Conservation (phyloP, 2,113 vertebrate genomes). For the Neomonachus schauinslandi region DNA sequence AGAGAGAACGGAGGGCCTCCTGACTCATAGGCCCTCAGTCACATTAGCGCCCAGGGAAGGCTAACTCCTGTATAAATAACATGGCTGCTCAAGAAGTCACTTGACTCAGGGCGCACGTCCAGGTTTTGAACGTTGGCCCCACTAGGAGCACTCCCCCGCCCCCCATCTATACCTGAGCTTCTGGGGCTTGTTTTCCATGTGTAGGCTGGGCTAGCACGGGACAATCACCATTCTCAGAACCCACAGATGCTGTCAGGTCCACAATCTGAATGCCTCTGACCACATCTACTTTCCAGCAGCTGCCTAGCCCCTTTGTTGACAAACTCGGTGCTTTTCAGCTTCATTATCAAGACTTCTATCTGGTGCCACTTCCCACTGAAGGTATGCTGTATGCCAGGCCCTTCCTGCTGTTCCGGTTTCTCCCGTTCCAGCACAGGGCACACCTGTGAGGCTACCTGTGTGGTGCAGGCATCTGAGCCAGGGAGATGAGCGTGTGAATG, state of each 20-base stretch:
- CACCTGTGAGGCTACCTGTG: neutral
- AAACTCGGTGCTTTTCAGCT: neutral
- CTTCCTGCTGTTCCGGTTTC: neutral
- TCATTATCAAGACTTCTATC: neutral
- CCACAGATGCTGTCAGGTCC: too few species aligned
- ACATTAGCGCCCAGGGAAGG: neutral
- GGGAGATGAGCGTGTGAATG: neutral
- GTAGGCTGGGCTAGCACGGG: neutral
- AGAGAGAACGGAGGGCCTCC: neutral
- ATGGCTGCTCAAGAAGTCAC: neutral
- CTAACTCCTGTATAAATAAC: neutral
- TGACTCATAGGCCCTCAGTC: neutral
- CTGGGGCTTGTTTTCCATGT: neutral
- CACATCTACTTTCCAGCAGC: fast-evolving
- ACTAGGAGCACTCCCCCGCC: neutral
- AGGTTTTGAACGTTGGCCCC: neutral
- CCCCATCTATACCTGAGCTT: neutral
- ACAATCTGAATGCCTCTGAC: neutral
- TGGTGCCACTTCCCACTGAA: neutral
- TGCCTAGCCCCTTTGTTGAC: neutral
- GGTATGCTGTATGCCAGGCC: neutral
- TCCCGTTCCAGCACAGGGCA: neutral
- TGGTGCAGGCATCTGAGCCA: neutral
- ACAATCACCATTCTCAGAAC: neutral
- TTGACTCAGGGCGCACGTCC: neutral